Conservation (phyloP, 1,140 invertebrate genomes). For the Goniozus legneri region DNA sequence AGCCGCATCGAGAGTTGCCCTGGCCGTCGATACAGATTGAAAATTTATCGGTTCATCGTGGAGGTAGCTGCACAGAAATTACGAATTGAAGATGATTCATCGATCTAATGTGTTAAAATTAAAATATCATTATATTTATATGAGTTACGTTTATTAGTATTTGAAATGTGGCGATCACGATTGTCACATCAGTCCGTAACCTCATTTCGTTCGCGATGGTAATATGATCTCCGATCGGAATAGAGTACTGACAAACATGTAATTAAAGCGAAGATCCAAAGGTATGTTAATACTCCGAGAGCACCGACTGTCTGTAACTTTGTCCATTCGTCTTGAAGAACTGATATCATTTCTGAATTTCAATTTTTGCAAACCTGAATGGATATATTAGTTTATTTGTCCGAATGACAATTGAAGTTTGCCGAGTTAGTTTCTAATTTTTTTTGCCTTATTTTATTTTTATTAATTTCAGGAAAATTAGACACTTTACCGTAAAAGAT, state of each 20-base stretch:
- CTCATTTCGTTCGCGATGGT: too few species aligned
- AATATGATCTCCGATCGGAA: too few species aligned
- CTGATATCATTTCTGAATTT: not conserved
- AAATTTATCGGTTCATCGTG: conserved; percentile 62
- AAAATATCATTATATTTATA: too few species aligned
- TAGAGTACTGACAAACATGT: conserved; percentile 3
- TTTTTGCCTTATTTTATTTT: too few species aligned
- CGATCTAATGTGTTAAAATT: too few species aligned
- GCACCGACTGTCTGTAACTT: not conserved
- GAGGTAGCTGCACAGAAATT: conserved; percentile 53
- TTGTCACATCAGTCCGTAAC: too few species aligned
- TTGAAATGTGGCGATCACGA: too few species aligned
- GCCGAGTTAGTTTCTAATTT: not conserved
- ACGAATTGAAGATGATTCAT: too few species aligned
- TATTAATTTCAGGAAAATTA: too few species aligned
- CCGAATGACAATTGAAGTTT: not conserved
- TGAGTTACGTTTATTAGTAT: not conserved
- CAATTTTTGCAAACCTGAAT: not conserved
- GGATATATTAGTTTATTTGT: not conserved
- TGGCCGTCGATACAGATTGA: conserved; percentile 61
- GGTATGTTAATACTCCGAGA: conserved; percentile 14
- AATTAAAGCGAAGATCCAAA: conserved; percentile 18
- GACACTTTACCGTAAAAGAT: conserved; percentile 63
- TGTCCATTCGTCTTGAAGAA: not conserved
- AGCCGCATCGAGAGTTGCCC: conserved; percentile 64